Base-by-base conservation (phyloP, 1,140 invertebrate genomes). In the Danaus melanippus region DNA sequence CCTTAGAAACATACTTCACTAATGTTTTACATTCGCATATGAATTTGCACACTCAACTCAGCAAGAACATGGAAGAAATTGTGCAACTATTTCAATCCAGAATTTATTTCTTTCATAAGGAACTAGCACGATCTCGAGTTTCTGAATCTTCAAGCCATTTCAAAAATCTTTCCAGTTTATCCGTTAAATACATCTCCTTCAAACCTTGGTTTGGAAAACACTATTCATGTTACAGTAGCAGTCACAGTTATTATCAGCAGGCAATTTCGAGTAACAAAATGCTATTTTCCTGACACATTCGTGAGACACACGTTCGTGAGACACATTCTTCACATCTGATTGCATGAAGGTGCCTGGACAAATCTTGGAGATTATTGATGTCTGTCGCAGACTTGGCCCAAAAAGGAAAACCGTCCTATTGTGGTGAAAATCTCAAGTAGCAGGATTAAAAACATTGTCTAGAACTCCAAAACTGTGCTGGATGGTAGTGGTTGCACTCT, bases 401-500 rank as follows among this genome's bases (percentile, higher is more conserved):
- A 50, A 50, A 15, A 50, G 50, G 9, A 42, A 57, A 5, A 32
- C 11, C 15, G 53, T 8, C 53, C 53, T 11, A 40, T 47, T 10
- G 8, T 56, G 8, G 42, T 50, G 10, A 43, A 44, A n/a, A 46
- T 57, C 17, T 15, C n/a, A 17, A 10, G 41, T 51, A 2, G 12
- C 8, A 46, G 11, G 12, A 2, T 10, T 1, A 57, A 44, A 41
- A 46, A 46, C 10, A 3, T 12, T 5, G 44, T 51, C 10, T 57
- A 49, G 48, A 39, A 12, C 6, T 11, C 5, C 5, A 56, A 56
- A 46, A 41, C 42, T 15, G 41, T n/a, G 1, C 32, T 56, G 3
- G 50, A 56, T 12, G 47, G 55, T 9, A 50, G 47, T 40, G 55
- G 47, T 8, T 40, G 50, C 11, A 57, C 43, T 17, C 4, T 46